Evolutionary conservation across 2,797 vertebrate genomes (phyloP).

Genomic region (Brotula barbata): DNA sequence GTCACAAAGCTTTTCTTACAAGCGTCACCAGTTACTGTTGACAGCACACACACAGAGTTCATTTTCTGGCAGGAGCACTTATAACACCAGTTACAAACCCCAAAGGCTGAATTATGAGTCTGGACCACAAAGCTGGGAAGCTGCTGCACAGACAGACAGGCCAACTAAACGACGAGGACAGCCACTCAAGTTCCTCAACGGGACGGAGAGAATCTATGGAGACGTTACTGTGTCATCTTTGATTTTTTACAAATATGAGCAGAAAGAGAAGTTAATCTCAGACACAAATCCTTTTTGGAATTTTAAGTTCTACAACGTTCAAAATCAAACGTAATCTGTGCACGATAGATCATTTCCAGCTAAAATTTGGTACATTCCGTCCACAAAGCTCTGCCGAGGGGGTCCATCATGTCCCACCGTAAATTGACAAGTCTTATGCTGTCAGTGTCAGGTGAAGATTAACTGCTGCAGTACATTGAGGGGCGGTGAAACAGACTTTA

Average conservation of each 20-base stretch:
- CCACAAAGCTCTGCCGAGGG: no score
- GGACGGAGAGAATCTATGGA: background rate
- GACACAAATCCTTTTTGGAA: no score
- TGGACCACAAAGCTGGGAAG: constrained; percentile 14
- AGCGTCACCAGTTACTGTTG: constrained; percentile 52
- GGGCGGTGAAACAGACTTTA: constrained; percentile 11
- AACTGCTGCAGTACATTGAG: constrained; percentile 10
- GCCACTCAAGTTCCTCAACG: constrained; percentile 24
- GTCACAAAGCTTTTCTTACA: constrained; percentile 51
- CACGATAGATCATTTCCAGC: no score
- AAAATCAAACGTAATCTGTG: no score
- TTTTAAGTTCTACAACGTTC: no score
- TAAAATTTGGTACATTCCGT: no score
- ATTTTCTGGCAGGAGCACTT: constrained; percentile 39
- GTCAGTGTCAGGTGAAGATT: constrained; percentile 21
- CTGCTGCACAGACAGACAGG: background rate
- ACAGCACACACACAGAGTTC: constrained; percentile 41
- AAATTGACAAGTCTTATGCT: constrained; percentile 24
- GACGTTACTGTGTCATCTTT: no score
- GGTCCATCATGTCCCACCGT: constrained; percentile 6
- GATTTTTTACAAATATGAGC: no score
- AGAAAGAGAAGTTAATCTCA: no score
- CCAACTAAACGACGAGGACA: background rate
- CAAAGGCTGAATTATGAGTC: constrained; percentile 44
- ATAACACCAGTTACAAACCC: constrained; percentile 43